Evolutionary conservation across 2,797 vertebrate species (phyloP), one percentile per base, ranked within the genome.

Genomic region (Leontocebus nigricollis): DNA sequence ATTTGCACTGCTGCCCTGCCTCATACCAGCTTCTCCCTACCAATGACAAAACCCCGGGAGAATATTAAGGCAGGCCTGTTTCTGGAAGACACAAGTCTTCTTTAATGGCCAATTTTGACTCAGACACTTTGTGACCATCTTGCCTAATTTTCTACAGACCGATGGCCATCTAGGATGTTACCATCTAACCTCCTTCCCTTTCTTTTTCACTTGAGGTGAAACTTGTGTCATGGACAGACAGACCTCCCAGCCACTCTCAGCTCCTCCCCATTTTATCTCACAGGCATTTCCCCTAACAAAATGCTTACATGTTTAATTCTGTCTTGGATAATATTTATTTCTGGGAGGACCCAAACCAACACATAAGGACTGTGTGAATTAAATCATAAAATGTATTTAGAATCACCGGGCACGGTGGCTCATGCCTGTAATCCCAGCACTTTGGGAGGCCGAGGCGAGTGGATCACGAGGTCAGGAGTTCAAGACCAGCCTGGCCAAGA

Each of bases 321-420:
- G 3, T 72, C 76, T 92, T 59, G 1, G 5, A 64, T 64, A 7
- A 64, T n/a, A 87, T 83, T 59, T 84, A 27, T 24, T 95, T 87
- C 80, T 77, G n/a, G 46, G 12, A 89, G 30, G 12, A 97, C 73
- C 30, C 44, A 70, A 19, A 83, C 14, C 80, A 88, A 92, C 41
- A 55, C 6, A 46, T 13, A 72, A 97, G 46, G 67, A 83, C 70
- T 41, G 86, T 44, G n/a, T 86, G 26, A 55, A 14, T 41, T 80
- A 83, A 95, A 81, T 36, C 30, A 46, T 67, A 93, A 83, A 79
- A 88, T 41, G 33, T 48, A 84, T 81, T 95, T 80, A 90, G 48
- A 92, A 39, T 20, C n/a, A 84, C 39, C 39, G 39, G 39, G 39
- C 39, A 39, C 39, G 39, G 39, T 39, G 39, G 39, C 39, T 39